A percentile compares a stretch with the other conserved stretches of the same genome.
These are phyloP conservation scores for Dryas iulia DNA, from an alignment of 1,140 invertebrate species.

Conservation along the genomic window DNA sequence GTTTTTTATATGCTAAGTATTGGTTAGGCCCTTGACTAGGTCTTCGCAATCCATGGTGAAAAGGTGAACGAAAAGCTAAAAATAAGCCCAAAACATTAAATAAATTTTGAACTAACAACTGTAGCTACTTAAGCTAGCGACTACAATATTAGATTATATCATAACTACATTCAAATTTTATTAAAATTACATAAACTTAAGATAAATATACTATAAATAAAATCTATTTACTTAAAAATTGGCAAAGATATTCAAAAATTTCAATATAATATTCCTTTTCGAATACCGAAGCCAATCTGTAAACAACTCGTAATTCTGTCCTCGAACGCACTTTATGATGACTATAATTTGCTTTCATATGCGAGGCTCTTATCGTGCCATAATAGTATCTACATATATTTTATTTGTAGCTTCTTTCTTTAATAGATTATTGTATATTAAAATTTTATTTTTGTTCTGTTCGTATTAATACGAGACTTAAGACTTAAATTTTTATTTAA, in stretches of 20 bases:
- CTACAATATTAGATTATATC: too few relatives aligned
- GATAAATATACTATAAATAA: not conserved
- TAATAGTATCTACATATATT: not conserved
- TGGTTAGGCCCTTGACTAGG: too few relatives aligned
- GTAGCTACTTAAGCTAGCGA: too few relatives aligned
- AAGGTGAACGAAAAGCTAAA: too few relatives aligned
- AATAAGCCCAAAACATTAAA: too few relatives aligned
- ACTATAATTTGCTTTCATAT: conserved; percentile 19
- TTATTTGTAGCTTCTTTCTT: not conserved
- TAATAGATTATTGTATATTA: not conserved
- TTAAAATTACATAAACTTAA: not conserved
- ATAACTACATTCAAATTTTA: too few relatives aligned
- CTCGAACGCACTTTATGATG: conserved; percentile 14
- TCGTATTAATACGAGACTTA: too few relatives aligned
- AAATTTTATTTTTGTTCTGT: not conserved
- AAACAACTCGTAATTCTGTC: conserved; percentile 27
- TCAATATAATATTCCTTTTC: not conserved
- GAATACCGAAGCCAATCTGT: conserved; percentile 6
- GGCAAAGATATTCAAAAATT: not conserved
- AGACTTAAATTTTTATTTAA: too few relatives aligned
- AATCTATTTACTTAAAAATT: not conserved
- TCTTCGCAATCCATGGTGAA: too few relatives aligned
- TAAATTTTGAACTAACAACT: too few relatives aligned
- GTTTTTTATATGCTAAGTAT: too few relatives aligned
- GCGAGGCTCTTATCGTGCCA: conserved; percentile 2